phyloP scores from a whole-genome alignment of 92 coral and sea anemone species.

The Hydrozoanthus gracilis region DNA sequence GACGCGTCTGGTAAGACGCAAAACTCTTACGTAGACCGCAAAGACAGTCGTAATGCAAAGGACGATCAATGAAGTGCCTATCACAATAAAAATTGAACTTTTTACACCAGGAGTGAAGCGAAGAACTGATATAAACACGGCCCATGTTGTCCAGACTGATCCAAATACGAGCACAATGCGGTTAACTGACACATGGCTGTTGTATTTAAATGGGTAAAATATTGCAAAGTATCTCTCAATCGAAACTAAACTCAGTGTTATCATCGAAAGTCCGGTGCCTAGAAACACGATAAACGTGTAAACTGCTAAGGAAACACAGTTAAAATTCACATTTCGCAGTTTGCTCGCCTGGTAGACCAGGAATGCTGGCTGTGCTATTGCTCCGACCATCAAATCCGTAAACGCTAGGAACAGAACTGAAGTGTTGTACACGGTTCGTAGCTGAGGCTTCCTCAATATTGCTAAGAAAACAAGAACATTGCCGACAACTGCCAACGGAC shows the following conservation, averaged over 20 bases:
- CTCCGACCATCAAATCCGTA: constrained; percentile 67
- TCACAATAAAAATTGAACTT: constrained; percentile 48
- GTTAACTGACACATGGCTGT: constrained; percentile 31
- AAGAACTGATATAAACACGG: constrained; percentile 50
- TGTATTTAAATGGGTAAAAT: constrained; percentile 43
- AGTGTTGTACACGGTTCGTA: constrained; percentile 75
- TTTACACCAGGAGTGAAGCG: constrained; percentile 71
- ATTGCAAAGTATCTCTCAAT: constrained; percentile 49
- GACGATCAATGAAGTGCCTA: constrained; percentile 65
- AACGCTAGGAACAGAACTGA: constrained; percentile 76
- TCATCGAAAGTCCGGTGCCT: constrained; percentile 42
- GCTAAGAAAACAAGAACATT: constrained; percentile 79
- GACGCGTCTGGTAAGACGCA: constrained; percentile 60
- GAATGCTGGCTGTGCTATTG: constrained; percentile 69
- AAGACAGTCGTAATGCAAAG: constrained; percentile 60
- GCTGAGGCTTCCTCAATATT: constrained; percentile 70
- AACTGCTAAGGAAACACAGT: constrained; percentile 39
- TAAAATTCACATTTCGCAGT: constrained; percentile 20
- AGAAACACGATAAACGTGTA: constrained; percentile 44
- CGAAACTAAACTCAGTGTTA: constrained; percentile 37
- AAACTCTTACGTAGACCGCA: constrained; percentile 71
- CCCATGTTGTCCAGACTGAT: constrained; percentile 27
- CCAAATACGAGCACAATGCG: constrained; percentile 19
- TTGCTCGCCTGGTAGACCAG: constrained; percentile 78
- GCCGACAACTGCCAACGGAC: constrained; percentile 67